Evolutionary conservation across 2,113 vertebrate genomes (phyloP), one percentile per base, ranked within the genome.

Genomic region (Gobiocypris rarus): DNA sequence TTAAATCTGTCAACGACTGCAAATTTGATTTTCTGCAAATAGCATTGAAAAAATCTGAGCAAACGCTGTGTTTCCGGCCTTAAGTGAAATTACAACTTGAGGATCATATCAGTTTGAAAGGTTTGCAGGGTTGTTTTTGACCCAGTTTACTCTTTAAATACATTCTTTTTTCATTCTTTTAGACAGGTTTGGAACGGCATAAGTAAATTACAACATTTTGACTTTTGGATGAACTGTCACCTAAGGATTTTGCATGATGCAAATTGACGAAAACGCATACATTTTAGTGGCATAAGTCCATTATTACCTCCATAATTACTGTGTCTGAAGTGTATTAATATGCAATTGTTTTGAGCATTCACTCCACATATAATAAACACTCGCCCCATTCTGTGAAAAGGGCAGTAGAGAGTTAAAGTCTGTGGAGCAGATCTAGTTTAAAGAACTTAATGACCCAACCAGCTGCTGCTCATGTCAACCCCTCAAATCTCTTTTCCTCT

Each of bases 401-500:
- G 65, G 38, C n/a, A 77, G 70, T 31, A 85, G 73, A 59, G 84
- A 50, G 81, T 86, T 83, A 83, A 83, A 86, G 84, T 87, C 83
- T 67, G 82, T 83, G 88, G 79, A 88, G 86, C 81, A 45, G 38
- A 83, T 86, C 88, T 75, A 15, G 77, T 86, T 86, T 85, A 87
- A 88, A 88, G 83, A 83, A 84, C 87, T 87, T 93, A 93, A 94
- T 87, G 90, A 91, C 86, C 87, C 63, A 81, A 91, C 86, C 93
- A 95, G 93, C 94, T 95, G 94, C 82, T 92, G 87, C 84, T 91
- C 89, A 83, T 92, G 91, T 93, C 65, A 70, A 65, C 45, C 73
- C 89, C 84, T 70, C 75, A 58, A 85, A 80, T 78, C 69, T 70
- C 81, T 48, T 71, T 70, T 84, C 67, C 77, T 58, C 13, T 70